Percentiles rank a stretch among this genome's conserved stretches.
Conservation (phyloP, 2,888 invertebrate genomes). For the Rotaria magnacalcarata region DNA sequence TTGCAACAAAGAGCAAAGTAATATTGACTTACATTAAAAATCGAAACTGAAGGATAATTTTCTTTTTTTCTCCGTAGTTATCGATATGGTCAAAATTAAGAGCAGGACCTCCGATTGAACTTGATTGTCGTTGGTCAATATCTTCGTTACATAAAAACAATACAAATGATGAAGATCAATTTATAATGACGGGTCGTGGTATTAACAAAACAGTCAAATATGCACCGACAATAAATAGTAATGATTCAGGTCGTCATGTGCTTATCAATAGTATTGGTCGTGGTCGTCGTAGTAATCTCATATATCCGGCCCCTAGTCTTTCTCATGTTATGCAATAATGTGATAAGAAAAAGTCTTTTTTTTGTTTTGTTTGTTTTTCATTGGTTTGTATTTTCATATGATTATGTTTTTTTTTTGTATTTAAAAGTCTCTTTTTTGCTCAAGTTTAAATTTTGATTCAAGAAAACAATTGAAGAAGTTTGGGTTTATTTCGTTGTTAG, state of each 20-base stretch:
- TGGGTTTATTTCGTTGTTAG: not conserved
- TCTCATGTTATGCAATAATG: not conserved
- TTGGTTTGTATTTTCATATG: not conserved
- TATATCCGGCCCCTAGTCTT: not conserved
- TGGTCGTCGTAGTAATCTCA: not conserved
- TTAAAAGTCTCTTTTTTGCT: not conserved
- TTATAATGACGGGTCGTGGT: not conserved
- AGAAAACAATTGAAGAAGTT: not conserved
- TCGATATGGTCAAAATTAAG: not conserved
- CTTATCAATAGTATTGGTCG: not conserved
- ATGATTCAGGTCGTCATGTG: not conserved
- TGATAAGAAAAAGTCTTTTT: not conserved
- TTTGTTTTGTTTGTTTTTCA: not conserved
- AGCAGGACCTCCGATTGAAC: not conserved
- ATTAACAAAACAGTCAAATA: not conserved
- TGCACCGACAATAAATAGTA: not conserved
- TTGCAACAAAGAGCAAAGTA: not conserved
- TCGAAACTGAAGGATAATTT: too few species aligned
- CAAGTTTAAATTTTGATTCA: not conserved
- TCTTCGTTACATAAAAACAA: not conserved
- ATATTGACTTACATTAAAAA: too few species aligned
- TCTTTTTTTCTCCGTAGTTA: not conserved
- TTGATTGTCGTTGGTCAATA: not conserved
- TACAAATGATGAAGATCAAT: not conserved
- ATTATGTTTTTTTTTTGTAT: not conserved